A percentile compares a stretch with the other conserved stretches of the same genome.
These are phyloP conservation scores for Siniperca undulata DNA, from an alignment of 2,797 vertebrate species.

Conservation along the genomic window DNA sequence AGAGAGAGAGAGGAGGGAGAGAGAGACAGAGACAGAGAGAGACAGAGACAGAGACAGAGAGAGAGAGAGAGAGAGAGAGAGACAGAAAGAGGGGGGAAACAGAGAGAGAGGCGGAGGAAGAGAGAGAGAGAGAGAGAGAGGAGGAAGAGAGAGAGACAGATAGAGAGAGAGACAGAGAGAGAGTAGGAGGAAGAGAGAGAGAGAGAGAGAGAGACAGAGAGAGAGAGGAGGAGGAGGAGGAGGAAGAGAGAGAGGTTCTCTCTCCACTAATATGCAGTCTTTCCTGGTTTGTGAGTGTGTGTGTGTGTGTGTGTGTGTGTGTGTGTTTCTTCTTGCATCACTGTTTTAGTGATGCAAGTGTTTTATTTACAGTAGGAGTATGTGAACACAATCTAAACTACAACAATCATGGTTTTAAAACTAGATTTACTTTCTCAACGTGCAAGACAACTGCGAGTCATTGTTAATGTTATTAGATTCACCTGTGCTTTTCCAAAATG, in stretches of 20 bases:
- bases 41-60: neutral
- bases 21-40: neutral
- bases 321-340: neutral
- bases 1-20: neutral
- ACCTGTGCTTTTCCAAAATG: neutral
- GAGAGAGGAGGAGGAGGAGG: neutral
- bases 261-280: neutral
- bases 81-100: too few relatives aligned
- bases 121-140: neutral
- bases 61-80: neutral
- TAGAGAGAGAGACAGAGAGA: too few relatives aligned
- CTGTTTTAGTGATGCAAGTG: too few relatives aligned
- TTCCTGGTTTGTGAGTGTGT: neutral
- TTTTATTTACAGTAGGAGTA: too few relatives aligned
- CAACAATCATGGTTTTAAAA: neutral
- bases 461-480: neutral
- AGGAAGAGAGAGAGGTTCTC: constrained; percentile 2
- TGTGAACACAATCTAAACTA: neutral
- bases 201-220: neutral
- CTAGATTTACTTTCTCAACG: neutral
- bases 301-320: neutral
- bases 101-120: neutral
- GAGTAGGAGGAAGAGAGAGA: neutral
- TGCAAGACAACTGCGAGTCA: neutral
- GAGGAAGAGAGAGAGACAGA: neutral